A percentile compares a stretch with the other conserved stretches of the same genome.
Conservation (phyloP, 2,888 invertebrate genomes). For the Xestia sexstrigata region DNA sequence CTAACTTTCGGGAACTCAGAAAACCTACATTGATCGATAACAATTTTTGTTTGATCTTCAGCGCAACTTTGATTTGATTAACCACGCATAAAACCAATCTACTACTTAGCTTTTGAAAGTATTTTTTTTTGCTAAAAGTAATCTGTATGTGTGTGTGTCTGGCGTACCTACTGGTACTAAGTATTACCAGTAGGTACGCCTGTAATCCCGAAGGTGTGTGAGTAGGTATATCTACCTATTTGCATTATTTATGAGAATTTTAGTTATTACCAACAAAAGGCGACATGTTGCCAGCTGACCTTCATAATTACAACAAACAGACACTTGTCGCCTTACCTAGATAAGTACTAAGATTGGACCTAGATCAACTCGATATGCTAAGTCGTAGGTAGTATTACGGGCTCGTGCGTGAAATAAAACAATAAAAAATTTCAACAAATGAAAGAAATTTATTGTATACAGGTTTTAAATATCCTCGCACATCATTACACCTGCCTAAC, state of each 20-base stretch:
- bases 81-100: background rate
- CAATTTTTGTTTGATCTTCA: too few relatives aligned
- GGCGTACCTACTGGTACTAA: too few relatives aligned
- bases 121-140: too few relatives aligned
- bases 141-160: too few relatives aligned
- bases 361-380: slow-evolving; percentile 23
- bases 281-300: slow-evolving; percentile 1
- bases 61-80: too few relatives aligned
- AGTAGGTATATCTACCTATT: background rate
- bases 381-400: background rate
- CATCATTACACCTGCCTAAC: slow-evolving; percentile 88
- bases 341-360: slow-evolving; percentile 17
- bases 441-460: slow-evolving; percentile 91
- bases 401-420: slow-evolving; percentile 80
- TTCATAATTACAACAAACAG: slow-evolving; percentile 7
- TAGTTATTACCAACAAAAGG: background rate
- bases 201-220: background rate
- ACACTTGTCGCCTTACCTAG: background rate
- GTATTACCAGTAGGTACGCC: background rate
- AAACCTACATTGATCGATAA: too few relatives aligned
- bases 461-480: slow-evolving; percentile 90
- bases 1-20: too few relatives aligned
- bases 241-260: slow-evolving; percentile 1
- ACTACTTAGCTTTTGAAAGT: background rate
- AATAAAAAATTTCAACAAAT: slow-evolving; percentile 87